Conservation (phyloP, 2,113 vertebrate species). For the Gallinago media region DNA sequence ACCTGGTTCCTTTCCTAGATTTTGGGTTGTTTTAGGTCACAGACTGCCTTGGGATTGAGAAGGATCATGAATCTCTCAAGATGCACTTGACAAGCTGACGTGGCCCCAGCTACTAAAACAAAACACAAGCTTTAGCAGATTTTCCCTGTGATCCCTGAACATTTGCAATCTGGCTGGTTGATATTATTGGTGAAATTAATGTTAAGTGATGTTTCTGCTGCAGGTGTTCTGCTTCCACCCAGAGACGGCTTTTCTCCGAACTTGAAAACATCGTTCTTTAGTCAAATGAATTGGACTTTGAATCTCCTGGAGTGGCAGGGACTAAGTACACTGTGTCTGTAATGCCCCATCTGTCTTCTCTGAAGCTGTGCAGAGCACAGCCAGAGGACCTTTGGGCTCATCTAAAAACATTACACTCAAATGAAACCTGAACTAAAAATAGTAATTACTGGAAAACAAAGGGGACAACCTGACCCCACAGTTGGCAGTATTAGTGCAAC, state of each 20-base stretch:
- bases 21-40: neutral
- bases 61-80: neutral
- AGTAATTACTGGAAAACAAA: conserved; percentile 56
- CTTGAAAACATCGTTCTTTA: neutral
- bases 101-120: neutral
- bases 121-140: neutral
- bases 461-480: conserved; percentile 32
- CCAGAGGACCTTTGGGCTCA: conserved; percentile 44
- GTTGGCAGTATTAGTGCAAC: neutral
- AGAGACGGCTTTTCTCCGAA: neutral
- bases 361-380: neutral
- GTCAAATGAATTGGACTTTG: neutral
- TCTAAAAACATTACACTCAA: neutral
- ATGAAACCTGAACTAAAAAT: conserved; percentile 39
- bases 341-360: conserved; percentile 22
- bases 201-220: neutral
- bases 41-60: neutral
- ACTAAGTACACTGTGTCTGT: neutral
- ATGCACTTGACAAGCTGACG: neutral
- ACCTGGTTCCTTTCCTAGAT: neutral
- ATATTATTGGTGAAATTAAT: neutral
- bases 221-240: neutral
- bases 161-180: neutral
- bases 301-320: neutral
- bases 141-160: neutral